Percentiles rank a stretch among this genome's conserved stretches.
Evolutionary conservation across 2,797 vertebrate species (phyloP).

Genomic region (Syndactyla subalaris): DNA sequence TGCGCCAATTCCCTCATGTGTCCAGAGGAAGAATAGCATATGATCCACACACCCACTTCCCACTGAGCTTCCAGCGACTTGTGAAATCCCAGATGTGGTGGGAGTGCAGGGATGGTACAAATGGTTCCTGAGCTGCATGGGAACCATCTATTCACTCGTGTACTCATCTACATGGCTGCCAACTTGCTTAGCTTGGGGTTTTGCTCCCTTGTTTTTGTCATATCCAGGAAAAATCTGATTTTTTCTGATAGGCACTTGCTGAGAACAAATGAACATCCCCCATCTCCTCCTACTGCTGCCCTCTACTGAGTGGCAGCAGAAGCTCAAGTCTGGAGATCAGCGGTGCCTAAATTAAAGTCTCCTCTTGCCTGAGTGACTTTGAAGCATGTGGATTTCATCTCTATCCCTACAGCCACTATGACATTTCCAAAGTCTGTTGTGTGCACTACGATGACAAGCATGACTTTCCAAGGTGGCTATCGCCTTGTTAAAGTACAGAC

Average conservation of each 20-base stretch:
- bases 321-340: background rate
- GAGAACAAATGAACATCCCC: background rate
- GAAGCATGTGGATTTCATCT: slow-evolving; percentile 29
- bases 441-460: slow-evolving; percentile 15
- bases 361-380: slow-evolving; percentile 1
- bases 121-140: slow-evolving; percentile 41
- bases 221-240: slow-evolving; percentile 45
- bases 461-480: slow-evolving; percentile 33
- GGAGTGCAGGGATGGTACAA: background rate
- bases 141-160: slow-evolving; percentile 26
- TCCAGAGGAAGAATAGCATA: slow-evolving; percentile 60
- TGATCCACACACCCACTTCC: slow-evolving; percentile 62
- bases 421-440: slow-evolving; percentile 49
- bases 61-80: slow-evolving; percentile 45
- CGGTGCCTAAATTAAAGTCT: background rate
- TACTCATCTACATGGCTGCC: slow-evolving; percentile 8
- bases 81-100: slow-evolving; percentile 62
- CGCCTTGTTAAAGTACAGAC: slow-evolving; percentile 27
- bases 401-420: background rate
- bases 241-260: background rate
- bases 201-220: background rate
- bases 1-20: slow-evolving; percentile 49
- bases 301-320: slow-evolving; percentile 51
- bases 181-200: background rate
- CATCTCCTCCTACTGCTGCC: slow-evolving; percentile 43